Evolutionary conservation across 2,797 vertebrate species (phyloP).

Genomic region (Alca torda): DNA sequence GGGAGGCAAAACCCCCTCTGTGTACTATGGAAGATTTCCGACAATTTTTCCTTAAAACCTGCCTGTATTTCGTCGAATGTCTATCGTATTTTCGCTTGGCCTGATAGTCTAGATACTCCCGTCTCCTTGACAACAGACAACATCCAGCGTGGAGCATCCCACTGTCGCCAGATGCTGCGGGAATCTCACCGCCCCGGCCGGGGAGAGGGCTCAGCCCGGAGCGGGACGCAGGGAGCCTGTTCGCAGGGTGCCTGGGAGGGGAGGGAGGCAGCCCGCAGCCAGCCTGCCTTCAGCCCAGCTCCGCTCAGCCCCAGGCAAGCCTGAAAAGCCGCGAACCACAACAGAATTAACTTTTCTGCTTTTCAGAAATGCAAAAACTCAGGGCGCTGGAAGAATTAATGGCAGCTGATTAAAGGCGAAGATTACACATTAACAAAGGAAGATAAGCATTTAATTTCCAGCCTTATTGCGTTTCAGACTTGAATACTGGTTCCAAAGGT

Average conservation of each 20-base stretch:
- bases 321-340: background rate
- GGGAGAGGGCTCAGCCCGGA: background rate
- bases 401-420: constrained; percentile 10
- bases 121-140: constrained; percentile 65
- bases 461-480: constrained; percentile 19
- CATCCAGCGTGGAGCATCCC: background rate
- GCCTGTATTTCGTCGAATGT: background rate
- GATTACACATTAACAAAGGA: constrained; percentile 19
- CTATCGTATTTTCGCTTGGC: background rate
- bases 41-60: constrained; percentile 19
- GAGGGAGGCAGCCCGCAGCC: background rate
- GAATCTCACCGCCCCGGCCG: background rate
- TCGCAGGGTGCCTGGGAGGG: background rate
- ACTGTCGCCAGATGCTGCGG: background rate
- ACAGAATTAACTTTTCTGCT: background rate
- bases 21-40: background rate
- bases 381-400: background rate
- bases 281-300: background rate
- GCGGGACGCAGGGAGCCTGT: background rate
- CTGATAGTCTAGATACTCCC: background rate
- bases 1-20: background rate
- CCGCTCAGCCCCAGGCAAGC: background rate
- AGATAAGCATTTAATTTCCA: constrained; percentile 38
- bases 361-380: constrained; percentile 29
- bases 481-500: background rate